A percentile compares a stretch with the other conserved stretches of the same genome.
Evolutionary conservation across 2,113 vertebrate species (phyloP).

Genomic region (Mugil cephalus): DNA sequence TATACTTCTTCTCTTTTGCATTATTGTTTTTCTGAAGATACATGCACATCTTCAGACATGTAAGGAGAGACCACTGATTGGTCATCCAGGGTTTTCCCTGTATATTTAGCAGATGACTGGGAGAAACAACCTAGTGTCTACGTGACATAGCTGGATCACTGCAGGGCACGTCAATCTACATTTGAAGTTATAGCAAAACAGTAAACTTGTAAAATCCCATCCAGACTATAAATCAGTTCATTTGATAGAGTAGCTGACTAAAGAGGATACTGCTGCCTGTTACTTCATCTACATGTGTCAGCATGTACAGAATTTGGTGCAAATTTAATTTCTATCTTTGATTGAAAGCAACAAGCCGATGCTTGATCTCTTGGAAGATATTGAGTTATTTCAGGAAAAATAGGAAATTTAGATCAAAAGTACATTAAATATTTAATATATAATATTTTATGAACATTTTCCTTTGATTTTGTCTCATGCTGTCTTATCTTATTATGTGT

Average conservation of each 20-base stretch:
- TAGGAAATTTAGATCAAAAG: background rate
- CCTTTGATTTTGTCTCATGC: no score
- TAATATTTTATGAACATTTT: no score
- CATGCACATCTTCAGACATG: no score
- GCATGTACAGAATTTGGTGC: conserved; percentile 10
- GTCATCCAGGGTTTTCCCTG: no score
- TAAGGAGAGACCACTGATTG: no score
- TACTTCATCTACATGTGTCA: conserved; percentile 7
- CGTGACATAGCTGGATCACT: background rate
- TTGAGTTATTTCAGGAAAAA: background rate
- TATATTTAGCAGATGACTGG: no score
- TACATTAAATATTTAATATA: no score
- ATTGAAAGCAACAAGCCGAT: background rate
- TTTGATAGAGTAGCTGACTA: background rate
- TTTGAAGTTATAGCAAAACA: background rate
- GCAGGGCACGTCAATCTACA: background rate
- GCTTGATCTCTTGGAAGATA: conserved; percentile 1
- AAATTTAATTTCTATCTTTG: background rate
- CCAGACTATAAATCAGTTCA: conserved; percentile 5
- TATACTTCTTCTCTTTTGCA: no score
- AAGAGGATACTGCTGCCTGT: background rate
- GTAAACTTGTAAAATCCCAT: conserved; percentile 6
- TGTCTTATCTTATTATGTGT: no score
- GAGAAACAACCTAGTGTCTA: background rate
- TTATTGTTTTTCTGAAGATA: no score